Percentiles rank a stretch among this genome's conserved stretches.
Conservation (phyloP, 2,797 vertebrate species). For the Arrhamphus sclerolepis region DNA sequence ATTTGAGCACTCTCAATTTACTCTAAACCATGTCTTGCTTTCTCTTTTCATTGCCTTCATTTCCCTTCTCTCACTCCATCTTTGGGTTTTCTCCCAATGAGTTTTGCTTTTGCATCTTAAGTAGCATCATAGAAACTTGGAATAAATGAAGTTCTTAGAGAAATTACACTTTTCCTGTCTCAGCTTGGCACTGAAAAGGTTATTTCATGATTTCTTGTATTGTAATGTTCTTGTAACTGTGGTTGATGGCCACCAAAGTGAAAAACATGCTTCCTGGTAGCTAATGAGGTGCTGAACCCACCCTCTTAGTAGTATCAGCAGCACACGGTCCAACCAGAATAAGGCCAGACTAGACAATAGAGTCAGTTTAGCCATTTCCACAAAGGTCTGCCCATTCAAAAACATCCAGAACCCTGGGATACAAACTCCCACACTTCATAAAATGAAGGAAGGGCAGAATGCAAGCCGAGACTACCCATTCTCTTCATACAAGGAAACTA, state of each 20-base stretch:
- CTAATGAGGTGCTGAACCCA: slow-evolving; percentile 73
- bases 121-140: not conserved
- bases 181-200: slow-evolving; percentile 56
- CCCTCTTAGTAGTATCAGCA: slow-evolving; percentile 70
- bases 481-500: slow-evolving; percentile 73
- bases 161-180: slow-evolving; percentile 6
- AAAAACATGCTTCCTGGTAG: slow-evolving; percentile 59
- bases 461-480: slow-evolving; percentile 55
- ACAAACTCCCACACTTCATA: slow-evolving; percentile 76
- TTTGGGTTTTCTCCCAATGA: slow-evolving; percentile 43
- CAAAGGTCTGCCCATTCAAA: slow-evolving; percentile 66
- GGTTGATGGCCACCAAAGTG: slow-evolving; percentile 37
- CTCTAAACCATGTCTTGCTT: slow-evolving; percentile 58
- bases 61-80: slow-evolving; percentile 22
- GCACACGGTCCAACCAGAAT: slow-evolving; percentile 70
- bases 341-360: slow-evolving; percentile 59
- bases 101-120: slow-evolving; percentile 39
- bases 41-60: slow-evolving; percentile 46
- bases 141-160: slow-evolving; percentile 26
- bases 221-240: slow-evolving; percentile 27
- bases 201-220: slow-evolving; percentile 40
- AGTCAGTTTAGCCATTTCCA: slow-evolving; percentile 57
- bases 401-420: slow-evolving; percentile 64
- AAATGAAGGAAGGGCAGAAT: slow-evolving; percentile 70
- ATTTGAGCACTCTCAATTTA: slow-evolving; percentile 62